These are phyloP conservation scores for Hippolais icterina DNA, from an alignment of 2,113 vertebrate genomes.

Conservation along the genomic window DNA sequence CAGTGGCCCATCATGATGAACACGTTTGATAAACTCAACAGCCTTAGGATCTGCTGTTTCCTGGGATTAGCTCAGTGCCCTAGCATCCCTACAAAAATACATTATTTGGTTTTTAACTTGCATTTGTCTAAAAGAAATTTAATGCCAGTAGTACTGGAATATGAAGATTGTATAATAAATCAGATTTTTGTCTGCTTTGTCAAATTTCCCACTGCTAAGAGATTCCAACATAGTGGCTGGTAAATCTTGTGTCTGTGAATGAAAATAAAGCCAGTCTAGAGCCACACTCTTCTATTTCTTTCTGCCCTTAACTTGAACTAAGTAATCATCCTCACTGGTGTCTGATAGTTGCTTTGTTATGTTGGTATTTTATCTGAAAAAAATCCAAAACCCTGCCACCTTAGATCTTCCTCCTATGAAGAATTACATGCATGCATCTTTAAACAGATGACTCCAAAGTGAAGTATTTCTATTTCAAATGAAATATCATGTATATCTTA, in stretches of 20 bases:
- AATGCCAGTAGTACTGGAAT: background rate
- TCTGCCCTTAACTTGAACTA: background rate
- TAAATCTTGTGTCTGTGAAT: background rate
- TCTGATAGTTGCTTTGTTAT: background rate
- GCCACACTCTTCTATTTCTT: background rate
- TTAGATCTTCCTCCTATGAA: background rate
- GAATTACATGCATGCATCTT: background rate
- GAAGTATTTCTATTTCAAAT: background rate
- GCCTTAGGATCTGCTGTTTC: background rate
- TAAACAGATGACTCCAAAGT: background rate
- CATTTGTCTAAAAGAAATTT: background rate
- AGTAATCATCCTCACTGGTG: background rate
- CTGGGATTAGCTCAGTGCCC: background rate
- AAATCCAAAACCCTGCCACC: background rate
- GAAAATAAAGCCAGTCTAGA: background rate
- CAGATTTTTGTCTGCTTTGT: background rate
- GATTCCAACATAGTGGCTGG: background rate
- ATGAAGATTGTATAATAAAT: background rate
- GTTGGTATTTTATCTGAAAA: background rate
- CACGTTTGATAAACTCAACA: background rate
- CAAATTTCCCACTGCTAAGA: background rate
- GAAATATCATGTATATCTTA: background rate
- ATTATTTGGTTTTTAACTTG: background rate
- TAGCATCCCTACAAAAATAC: background rate
- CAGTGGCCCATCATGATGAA: background rate